phyloP scores from a whole-genome alignment of 2,797 vertebrate genomes.

The Capromys pilorides region DNA sequence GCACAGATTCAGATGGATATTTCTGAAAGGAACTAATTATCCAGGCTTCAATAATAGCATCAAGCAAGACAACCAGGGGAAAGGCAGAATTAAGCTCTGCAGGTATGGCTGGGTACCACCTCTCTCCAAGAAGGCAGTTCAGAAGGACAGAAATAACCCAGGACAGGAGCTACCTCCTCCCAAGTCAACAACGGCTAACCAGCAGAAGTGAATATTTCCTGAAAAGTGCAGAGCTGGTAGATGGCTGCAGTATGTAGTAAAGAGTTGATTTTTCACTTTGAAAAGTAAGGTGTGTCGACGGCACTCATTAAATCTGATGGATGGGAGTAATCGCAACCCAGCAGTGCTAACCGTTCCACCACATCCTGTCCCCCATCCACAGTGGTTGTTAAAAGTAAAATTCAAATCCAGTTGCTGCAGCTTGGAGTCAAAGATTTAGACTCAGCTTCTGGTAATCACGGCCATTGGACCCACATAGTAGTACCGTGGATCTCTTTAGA shows the following conservation, averaged over 20 bases:
- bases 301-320: not conserved
- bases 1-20: constrained; percentile 75
- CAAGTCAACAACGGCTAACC: not conserved
- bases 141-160: not conserved
- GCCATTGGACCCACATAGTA: not conserved
- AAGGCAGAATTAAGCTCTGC: constrained; percentile 29
- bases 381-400: not conserved
- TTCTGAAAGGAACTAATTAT: constrained; percentile 83
- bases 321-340: not conserved
- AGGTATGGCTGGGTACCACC: not conserved
- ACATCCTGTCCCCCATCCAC: not conserved
- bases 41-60: constrained; percentile 69
- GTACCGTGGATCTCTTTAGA: not conserved
- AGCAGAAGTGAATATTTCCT: constrained; percentile 45
- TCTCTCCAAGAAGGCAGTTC: not conserved
- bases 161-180: not conserved
- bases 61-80: constrained; percentile 32
- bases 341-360: not conserved
- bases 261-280: not conserved
- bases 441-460: not conserved
- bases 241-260: not conserved
- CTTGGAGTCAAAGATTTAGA: not conserved
- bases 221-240: not conserved
- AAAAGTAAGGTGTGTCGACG: not conserved
- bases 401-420: not conserved